Conservation (phyloP, 2,797 vertebrate species). For the Falco naumanni region DNA sequence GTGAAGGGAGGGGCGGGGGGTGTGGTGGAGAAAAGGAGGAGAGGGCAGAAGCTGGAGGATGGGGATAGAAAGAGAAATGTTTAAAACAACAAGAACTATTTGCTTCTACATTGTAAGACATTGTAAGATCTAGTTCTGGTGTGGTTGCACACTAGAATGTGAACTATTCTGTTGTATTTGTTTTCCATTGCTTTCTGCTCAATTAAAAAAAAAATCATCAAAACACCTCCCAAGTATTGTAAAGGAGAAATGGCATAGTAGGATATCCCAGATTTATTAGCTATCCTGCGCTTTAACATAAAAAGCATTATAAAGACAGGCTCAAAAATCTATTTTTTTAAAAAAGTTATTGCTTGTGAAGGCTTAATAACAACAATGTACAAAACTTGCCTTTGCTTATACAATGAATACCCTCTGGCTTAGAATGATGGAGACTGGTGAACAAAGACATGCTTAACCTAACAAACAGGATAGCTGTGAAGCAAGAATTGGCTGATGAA, state of each 20-base stretch:
- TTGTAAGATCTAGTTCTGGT: background rate
- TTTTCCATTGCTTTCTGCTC: background rate
- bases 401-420: background rate
- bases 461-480: background rate
- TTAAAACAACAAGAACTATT: background rate
- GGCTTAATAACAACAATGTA: background rate
- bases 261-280: background rate
- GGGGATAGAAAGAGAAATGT: background rate
- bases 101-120: background rate
- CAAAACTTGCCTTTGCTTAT: background rate
- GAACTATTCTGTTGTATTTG: background rate
- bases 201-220: background rate
- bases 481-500: background rate
- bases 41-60: background rate
- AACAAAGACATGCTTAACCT: background rate
- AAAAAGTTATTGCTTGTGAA: background rate
- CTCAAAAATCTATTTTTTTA: background rate
- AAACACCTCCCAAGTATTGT: background rate
- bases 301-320: background rate
- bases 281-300: background rate
- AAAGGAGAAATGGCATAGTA: background rate
- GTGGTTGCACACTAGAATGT: background rate
- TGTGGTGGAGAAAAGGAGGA: background rate
- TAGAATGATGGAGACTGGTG: background rate
- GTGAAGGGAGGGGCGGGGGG: rapidly evolving